Base-by-base conservation (phyloP, 2,888 invertebrate genomes). In the Sipunculus nudus region DNA sequence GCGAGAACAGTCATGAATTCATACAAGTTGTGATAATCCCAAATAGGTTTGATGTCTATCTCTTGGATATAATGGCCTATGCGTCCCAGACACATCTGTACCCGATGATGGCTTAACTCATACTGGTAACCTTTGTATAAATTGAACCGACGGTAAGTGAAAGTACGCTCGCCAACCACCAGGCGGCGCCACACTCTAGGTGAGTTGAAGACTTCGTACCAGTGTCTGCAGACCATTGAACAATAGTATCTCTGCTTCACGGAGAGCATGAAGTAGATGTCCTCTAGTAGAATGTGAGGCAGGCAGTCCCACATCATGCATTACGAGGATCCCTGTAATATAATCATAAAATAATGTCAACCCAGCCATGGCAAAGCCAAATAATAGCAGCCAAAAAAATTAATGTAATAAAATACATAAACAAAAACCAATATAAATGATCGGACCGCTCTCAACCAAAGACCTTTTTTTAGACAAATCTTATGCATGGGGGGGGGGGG, bases 1-100 rank as follows among this genome's bases (percentile, higher is more conserved):
- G 90, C 88, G n/a, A 92, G 79, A 85, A 92, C 89, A 59, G 91
- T 89, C 88, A 93, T 90, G 76, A 93, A 93, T 78, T 92, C 92
- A 78, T 90, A 92, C 41, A 93, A 86, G 79, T 92, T 92, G 80
- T 91, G 90, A 73, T 92, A 91, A 78, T 92, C 92, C 60, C 88
- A 85, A 85, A 89, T 89, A 0, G 92, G 92, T 32, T 88, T 87
- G 68, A 93, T 89, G 19, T 89, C 87, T 31, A 93, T 83, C 10
- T 87, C 86, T 59, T 89, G 87, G 72, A 92, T 87, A 74, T 88
- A 86, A 49, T 84, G 85, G 0, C 92, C 92, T 26, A 92, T 87
- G 65, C 87, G 87, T 43, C 88, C 87, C 39, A 92, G 84, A 71
- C 91, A 92, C 63, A 88, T 84, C 67, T 91, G 90, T 0, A 90